Evolutionary conservation across 2,797 vertebrate species (phyloP).

Genomic region (Takifugu ocellatus): DNA sequence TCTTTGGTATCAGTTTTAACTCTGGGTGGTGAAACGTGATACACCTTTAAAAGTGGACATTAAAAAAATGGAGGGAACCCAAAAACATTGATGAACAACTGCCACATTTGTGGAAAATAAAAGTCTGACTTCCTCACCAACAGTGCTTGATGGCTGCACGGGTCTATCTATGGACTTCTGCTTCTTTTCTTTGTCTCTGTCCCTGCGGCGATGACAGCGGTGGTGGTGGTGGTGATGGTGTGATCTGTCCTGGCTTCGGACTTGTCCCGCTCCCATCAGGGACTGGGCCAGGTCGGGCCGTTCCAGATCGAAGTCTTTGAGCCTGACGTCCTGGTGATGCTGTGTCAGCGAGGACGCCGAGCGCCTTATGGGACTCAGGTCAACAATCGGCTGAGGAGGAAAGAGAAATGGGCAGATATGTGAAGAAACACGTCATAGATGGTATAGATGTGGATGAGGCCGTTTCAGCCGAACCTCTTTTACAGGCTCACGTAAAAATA

Average conservation of each 20-base stretch:
- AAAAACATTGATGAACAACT: background rate
- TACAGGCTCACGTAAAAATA: conserved; percentile 38
- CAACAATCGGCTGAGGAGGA: conserved; percentile 81
- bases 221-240: conserved; percentile 84
- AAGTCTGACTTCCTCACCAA: conserved; percentile 68
- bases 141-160: conserved; percentile 72
- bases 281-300: conserved; percentile 50
- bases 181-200: conserved; percentile 88
- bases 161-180: conserved; percentile 87
- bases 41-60: too few species aligned
- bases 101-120: conserved; percentile 1
- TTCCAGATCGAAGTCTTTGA: conserved; percentile 82
- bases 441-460: too few species aligned
- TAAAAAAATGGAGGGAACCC: too few species aligned
- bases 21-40: too few species aligned
- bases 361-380: conserved; percentile 90
- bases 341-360: conserved; percentile 89
- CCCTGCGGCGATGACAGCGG: conserved; percentile 77
- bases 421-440: background rate
- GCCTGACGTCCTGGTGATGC: conserved; percentile 68
- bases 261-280: conserved; percentile 11
- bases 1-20: too few species aligned
- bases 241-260: conserved; percentile 67
- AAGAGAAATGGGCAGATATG: conserved; percentile 4
- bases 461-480: conserved; percentile 28